These are phyloP conservation scores for Engraulis encrasicolus DNA, from an alignment of 2,113 vertebrate genomes.

Conservation along the genomic window DNA sequence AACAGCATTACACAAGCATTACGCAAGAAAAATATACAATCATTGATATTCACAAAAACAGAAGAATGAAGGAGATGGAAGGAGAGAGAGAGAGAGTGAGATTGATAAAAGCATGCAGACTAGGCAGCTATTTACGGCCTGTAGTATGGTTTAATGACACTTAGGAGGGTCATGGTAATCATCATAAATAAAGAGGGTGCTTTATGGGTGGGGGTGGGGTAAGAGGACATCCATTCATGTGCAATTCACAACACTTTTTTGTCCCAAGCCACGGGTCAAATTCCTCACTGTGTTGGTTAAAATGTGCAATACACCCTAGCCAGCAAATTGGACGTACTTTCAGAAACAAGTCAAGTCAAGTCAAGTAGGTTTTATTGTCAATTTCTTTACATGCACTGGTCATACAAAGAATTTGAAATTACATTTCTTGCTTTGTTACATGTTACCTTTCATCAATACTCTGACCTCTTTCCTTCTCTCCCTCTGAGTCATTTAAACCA, in stretches of 20 bases:
- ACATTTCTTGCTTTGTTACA: too few relatives aligned
- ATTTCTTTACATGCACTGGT: too few relatives aligned
- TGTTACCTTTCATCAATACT: not conserved
- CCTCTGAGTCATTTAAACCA: not conserved
- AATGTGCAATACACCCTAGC: not conserved
- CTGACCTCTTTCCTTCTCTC: not conserved
- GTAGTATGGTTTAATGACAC: not conserved
- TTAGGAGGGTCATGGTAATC: not conserved
- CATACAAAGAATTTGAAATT: too few relatives aligned
- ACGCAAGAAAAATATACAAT: not conserved
- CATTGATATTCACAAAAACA: not conserved
- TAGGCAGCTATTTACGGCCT: not conserved
- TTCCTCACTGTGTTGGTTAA: not conserved
- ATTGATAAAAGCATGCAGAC: constrained; percentile 13
- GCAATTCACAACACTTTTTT: not conserved
- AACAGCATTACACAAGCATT: not conserved
- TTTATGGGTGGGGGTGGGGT: not conserved
- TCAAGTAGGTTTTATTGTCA: too few relatives aligned
- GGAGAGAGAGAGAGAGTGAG: not conserved
- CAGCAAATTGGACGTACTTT: too few relatives aligned
- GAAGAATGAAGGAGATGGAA: not conserved
- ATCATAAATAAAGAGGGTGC: not conserved
- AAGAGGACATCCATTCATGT: not conserved
- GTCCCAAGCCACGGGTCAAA: not conserved
- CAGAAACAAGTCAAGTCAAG: too few relatives aligned